Conservation (phyloP, 2,888 invertebrate genomes). For the Papilio protenor region DNA sequence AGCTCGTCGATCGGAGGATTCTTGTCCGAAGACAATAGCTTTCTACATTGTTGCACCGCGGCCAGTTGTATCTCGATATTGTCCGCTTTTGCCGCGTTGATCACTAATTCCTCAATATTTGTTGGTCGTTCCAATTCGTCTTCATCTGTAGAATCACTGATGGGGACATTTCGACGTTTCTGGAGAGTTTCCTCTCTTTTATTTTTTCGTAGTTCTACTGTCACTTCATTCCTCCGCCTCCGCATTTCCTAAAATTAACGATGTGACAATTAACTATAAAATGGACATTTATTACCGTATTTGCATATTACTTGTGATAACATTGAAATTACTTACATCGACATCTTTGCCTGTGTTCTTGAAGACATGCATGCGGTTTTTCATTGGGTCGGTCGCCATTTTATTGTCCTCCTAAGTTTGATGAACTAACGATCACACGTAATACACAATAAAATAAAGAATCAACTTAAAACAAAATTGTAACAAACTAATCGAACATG, state of each 20-base stretch:
- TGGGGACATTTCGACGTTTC: conserved; percentile 97
- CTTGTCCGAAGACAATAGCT: conserved; percentile 97
- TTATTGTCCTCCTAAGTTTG: conserved; percentile 78
- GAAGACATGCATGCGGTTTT: conserved; percentile 96
- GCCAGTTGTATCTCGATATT: conserved; percentile 92
- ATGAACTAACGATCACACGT: conserved; percentile 63
- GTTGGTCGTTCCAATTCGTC: conserved; percentile 90
- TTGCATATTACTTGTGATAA: background rate
- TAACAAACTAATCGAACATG: conserved; percentile 76
- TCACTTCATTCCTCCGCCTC: conserved; percentile 97
- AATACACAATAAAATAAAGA: conserved; percentile 77
- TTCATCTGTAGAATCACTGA: conserved; percentile 92
- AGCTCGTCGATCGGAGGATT: conserved; percentile 99
- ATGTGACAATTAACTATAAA: conserved; percentile 18
- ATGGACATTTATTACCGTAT: background rate
- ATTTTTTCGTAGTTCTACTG: conserved; percentile 98
- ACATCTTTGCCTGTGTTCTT: conserved; percentile 99
- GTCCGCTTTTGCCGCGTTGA: conserved; percentile 92
- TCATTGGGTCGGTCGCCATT: conserved; percentile 91
- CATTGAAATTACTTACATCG: conserved; percentile 90
- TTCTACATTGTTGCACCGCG: conserved; percentile 97
- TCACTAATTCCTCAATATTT: conserved; percentile 92
- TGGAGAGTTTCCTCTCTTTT: conserved; percentile 98
- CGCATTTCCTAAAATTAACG: conserved; percentile 93
- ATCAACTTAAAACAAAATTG: conserved; percentile 72